phyloP scores from a whole-genome alignment of 2,888 invertebrate species.

The Elysia crispata region DNA sequence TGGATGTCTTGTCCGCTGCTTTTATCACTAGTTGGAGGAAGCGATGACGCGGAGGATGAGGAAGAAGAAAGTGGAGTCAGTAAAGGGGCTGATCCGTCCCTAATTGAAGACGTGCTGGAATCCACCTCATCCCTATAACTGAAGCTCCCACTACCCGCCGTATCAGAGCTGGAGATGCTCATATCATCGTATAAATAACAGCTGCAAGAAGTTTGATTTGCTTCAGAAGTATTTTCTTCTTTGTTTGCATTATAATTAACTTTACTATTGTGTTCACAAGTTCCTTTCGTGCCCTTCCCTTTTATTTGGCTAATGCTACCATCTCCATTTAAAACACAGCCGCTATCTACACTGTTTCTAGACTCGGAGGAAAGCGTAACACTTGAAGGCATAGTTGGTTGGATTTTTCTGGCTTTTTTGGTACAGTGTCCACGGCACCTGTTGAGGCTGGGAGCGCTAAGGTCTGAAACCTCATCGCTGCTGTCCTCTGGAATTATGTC shows the following conservation, averaged over 20 bases:
- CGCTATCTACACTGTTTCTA: conserved; percentile 41
- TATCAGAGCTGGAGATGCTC: conserved; percentile 38
- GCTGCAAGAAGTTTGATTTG: too few species aligned
- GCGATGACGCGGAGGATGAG: not conserved
- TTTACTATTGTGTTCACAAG: too few species aligned
- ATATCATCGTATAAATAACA: conserved; percentile 21
- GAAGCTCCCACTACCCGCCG: not conserved
- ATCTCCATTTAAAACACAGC: conserved; percentile 29
- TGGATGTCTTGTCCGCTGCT: not conserved
- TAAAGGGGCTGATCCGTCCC: not conserved
- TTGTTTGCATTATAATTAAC: too few species aligned
- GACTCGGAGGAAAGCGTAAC: not conserved
- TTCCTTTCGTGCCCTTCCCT: too few species aligned
- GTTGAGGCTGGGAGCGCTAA: not conserved
- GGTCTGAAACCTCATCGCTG: not conserved
- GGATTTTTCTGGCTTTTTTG: not conserved
- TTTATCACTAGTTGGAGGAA: not conserved
- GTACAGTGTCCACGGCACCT: not conserved
- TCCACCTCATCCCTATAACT: conserved; percentile 38
- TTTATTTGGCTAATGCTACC: not conserved
- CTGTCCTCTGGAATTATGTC: not conserved
- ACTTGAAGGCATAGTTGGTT: too few species aligned
- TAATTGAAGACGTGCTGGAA: not conserved
- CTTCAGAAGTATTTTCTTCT: not conserved
- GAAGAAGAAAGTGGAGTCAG: not conserved